Conservation (phyloP, 1,140 invertebrate genomes). For the Sarcophaga bullata region DNA sequence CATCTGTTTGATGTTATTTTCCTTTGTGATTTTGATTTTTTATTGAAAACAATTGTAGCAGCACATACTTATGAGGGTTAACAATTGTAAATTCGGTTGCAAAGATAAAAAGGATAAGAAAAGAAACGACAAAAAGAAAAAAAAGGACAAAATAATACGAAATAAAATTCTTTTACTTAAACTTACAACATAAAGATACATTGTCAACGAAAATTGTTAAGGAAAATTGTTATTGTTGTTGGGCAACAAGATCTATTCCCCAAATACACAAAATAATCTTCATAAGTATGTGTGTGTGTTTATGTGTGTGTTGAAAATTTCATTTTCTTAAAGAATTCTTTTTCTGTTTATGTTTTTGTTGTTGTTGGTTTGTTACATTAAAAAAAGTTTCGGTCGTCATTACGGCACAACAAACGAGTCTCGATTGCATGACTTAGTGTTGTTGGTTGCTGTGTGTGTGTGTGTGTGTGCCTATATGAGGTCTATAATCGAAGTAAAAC, state of each 20-base stretch:
- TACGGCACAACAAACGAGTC: too few species aligned
- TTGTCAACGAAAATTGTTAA: background rate
- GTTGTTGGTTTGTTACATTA: too few species aligned
- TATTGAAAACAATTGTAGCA: background rate
- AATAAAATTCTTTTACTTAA: conserved; percentile 14
- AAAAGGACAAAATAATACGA: background rate
- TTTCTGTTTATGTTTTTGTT: too few species aligned
- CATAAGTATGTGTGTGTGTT: background rate
- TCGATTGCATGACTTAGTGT: too few species aligned
- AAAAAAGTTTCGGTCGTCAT: too few species aligned
- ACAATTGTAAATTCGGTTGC: background rate
- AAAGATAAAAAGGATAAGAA: too few species aligned
- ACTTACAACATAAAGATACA: background rate
- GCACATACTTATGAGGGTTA: background rate
- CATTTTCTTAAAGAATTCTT: too few species aligned
- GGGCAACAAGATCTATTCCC: background rate
- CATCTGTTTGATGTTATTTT: too few species aligned
- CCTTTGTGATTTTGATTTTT: background rate
- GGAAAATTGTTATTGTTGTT: background rate
- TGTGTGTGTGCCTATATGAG: too few species aligned
- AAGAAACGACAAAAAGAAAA: background rate
- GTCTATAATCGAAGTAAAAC: too few species aligned
- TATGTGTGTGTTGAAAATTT: background rate
- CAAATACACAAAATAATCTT: background rate
- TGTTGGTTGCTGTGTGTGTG: too few species aligned